These are phyloP conservation scores for Metallyticus violacea DNA, from an alignment of 2,888 invertebrate species.

Conservation along the genomic window DNA sequence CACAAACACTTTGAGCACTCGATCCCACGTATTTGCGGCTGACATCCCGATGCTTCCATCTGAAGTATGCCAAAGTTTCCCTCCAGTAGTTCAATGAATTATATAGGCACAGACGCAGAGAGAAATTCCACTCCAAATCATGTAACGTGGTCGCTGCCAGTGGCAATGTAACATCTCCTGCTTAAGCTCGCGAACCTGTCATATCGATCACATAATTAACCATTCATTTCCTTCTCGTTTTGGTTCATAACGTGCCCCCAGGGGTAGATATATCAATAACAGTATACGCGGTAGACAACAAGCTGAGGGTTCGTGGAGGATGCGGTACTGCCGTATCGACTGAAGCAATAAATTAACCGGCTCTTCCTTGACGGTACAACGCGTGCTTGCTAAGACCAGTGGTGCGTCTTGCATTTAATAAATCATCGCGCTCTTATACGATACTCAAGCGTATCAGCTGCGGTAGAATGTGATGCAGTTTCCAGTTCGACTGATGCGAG, in stretches of 20 bases:
- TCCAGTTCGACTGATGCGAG: too few species aligned
- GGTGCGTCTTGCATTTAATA: not conserved
- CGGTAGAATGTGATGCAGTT: too few species aligned
- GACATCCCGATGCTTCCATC: not conserved
- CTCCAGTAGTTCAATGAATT: not conserved
- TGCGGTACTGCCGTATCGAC: not conserved
- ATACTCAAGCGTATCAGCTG: not conserved
- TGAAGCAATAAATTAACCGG: not conserved
- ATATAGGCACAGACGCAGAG: not conserved
- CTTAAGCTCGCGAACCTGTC: not conserved
- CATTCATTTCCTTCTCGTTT: not conserved
- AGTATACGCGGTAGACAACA: not conserved
- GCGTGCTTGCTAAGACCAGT: not conserved
- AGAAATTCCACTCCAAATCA: not conserved
- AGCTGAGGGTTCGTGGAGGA: not conserved
- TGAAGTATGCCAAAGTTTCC: not conserved
- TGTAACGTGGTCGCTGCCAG: not conserved
- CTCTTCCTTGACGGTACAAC: not conserved
- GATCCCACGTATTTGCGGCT: not conserved
- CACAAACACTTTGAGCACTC: too few species aligned
- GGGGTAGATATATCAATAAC: not conserved
- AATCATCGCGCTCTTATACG: not conserved
- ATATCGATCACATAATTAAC: not conserved
- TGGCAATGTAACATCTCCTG: not conserved
- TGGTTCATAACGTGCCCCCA: not conserved